Evolutionary conservation across 2,797 vertebrate genomes (phyloP), one percentile per base, ranked within the genome.

Genomic region (Glyptemys insculpta): DNA sequence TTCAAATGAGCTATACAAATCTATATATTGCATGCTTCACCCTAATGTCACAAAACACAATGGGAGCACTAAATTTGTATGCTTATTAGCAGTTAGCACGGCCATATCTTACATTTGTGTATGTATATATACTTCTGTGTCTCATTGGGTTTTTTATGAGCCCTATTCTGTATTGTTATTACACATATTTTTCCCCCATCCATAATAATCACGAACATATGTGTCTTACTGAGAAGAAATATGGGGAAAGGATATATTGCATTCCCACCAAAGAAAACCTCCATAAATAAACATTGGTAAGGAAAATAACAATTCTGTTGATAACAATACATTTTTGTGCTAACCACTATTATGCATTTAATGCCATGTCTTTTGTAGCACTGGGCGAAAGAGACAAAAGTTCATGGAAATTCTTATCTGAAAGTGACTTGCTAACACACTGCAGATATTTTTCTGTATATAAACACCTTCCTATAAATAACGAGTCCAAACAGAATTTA

Each of bases 211-310:
- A 93, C 79, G 91, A 89, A 87, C 54, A 74, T 91, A 44, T 0
- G 0, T 86, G 79, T 96, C 56, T 96, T 97, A 94, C 85, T 87
- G 86, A 86, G 68, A 85, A 95, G 57, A 94, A 96, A 89, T 91
- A 89, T 4, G 27, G 47, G 27, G 15, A 86, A 93, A 88, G 52
- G 89, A 91, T 94, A 84, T 90, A 76, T 27, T 93, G 85, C 89
- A 29, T 56, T 88, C 54, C 81, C 90, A 54, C 50, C 59, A 81
- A 86, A 76, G 41, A 52, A 62, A 94, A 81, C 54, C 3, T 29
- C 93, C 80, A 82, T 94, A 96, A 95, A 96, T 94, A 94, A 96
- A 37, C 72, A 92, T 52, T 81, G 91, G n/a, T 91, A 88, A 90
- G 19, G 74, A 82, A 94, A 96, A 95, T 89, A 96, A 90, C 2